These are phyloP conservation scores for Platycheirus rosarum DNA, from an alignment of 2,888 invertebrate genomes.

Conservation along the genomic window DNA sequence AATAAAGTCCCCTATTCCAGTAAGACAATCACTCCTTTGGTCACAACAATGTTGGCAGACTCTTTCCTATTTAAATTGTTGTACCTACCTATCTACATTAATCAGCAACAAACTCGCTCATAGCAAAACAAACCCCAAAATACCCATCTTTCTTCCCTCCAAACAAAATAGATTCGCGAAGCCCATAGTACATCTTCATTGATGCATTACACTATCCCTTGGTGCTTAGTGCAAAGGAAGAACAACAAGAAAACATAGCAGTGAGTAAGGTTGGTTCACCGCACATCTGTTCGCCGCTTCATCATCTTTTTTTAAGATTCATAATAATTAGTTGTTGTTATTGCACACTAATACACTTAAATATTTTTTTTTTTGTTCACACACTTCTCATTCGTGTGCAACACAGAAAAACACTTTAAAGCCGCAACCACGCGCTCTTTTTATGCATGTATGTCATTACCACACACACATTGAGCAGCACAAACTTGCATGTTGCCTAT, in stretches of 20 bases:
- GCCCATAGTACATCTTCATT: slow-evolving; percentile 32
- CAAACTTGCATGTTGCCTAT: slow-evolving; percentile 58
- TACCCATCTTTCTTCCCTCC: slow-evolving; percentile 19
- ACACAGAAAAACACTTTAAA: slow-evolving; percentile 29
- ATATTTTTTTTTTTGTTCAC: slow-evolving; percentile 44
- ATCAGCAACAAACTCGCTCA: slow-evolving; percentile 35
- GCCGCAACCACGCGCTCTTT: slow-evolving; percentile 61
- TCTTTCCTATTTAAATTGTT: no score
- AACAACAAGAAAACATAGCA: slow-evolving; percentile 38
- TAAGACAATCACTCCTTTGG: slow-evolving; percentile 26
- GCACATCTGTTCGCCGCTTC: slow-evolving; percentile 59
- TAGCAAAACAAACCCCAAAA: slow-evolving; percentile 42
- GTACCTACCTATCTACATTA: not conserved
- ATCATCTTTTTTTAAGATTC: slow-evolving; percentile 40
- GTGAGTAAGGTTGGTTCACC: slow-evolving; percentile 18
- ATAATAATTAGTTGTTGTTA: slow-evolving; percentile 47
- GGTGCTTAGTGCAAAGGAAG: slow-evolving; percentile 36
- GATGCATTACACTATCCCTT: slow-evolving; percentile 34
- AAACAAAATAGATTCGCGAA: slow-evolving; percentile 27
- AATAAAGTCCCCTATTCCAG: slow-evolving; percentile 45
- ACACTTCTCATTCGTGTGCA: slow-evolving; percentile 34
- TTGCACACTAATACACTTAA: slow-evolving; percentile 40
- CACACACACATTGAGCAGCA: slow-evolving; percentile 33
- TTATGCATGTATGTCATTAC: slow-evolving; percentile 57
- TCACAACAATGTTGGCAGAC: no score